Base-by-base conservation (phyloP, 2,797 vertebrate genomes). In the Myiothlypis coronata region DNA sequence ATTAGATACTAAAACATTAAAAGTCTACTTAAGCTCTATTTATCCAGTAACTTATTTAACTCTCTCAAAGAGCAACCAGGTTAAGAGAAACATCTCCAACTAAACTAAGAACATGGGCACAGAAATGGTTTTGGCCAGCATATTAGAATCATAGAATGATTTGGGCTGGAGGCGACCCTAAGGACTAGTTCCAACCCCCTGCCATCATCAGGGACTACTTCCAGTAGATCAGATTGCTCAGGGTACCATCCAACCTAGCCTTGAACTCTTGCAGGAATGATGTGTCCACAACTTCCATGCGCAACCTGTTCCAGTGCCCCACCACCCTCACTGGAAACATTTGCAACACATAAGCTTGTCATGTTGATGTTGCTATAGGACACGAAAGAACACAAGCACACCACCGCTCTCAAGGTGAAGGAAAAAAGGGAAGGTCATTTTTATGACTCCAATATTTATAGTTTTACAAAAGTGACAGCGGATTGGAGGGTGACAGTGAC, bases 271-370 rank as follows among this genome's bases (percentile, higher is more conserved):
- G 17, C 26, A 59, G 12, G 21, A 10, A 30, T 52, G 8, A 52
- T 0, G 0, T 6, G 12, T 32, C 7, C 30, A 64, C 37, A 34
- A 1, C 11, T 57, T 57, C 37, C 14, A 8, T 57, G 21, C 49
- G 8, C 0, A 2, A 57, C 12, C 8, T 46, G 1, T 13, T 39
- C 28, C n/a, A 22, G 21, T 39, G 43, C 10, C 37, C 28, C 12
- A 17, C 14, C 6, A 57, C 3, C 6, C 6, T 46, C 44, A 32
- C 10, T 64, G 30, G 21, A 70, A 57, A 39, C 13, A 14, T 9
- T 30, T 18, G 14, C 4, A 30, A 20, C 27, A 60, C 59, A 39
- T 60, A 28, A 39, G 27, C 37, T 39, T 39, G 35, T 39, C 18
- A 3, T 39, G 37, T 39, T 13, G 37, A 39, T 39, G 37, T 39